Base-by-base conservation (phyloP, 2,797 vertebrate species). In the Harpagifer antarcticus region DNA sequence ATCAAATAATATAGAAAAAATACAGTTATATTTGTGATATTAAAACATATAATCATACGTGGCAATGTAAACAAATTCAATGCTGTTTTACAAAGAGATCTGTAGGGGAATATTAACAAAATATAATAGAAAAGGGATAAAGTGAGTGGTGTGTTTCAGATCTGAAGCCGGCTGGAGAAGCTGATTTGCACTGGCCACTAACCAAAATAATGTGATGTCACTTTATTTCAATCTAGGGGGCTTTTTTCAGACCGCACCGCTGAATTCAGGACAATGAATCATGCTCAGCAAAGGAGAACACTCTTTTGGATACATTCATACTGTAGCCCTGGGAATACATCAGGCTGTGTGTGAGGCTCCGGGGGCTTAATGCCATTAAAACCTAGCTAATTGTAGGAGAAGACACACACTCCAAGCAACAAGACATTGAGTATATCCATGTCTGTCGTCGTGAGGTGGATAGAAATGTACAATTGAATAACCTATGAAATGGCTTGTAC, bases 401-500 rank as follows among this genome's bases (percentile, higher is more conserved):
- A 74, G 33, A 72, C 61, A 72, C 76, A 80, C 71, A 57, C 68
- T 74, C 56, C 7, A 82, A 80, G 78, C 75, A 86, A 71, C 81
- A 84, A 74, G 73, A 65, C 71, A 69, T 82, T 83, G 61, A 65
- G 63, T 65, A 31, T 69, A 16, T 79, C 49, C 52, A 17, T 76
- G 69, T 85, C 65, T 70, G 80, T 74, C 31, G 55, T 57, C 4
- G 42, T 69, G 65, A 72, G 53, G 65, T 54, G 67, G 62, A 45
- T 68, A 45, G 85, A 83, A 85, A 85, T 87, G 86, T 87, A 87
- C 75, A 82, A 68, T 83, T 87, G 88, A 92, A 88, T 90, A 92
- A 90, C 84, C 87, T 89, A 80, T 84, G 70, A 93, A 93, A 94
- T 93, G 93, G 92, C 92, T 91, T 68, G 89, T 92, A 94, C 93